Evolutionary conservation across 2,888 invertebrate species (phyloP), one percentile per base, ranked within the genome.

Genomic region (Chymomyza procnemis): DNA sequence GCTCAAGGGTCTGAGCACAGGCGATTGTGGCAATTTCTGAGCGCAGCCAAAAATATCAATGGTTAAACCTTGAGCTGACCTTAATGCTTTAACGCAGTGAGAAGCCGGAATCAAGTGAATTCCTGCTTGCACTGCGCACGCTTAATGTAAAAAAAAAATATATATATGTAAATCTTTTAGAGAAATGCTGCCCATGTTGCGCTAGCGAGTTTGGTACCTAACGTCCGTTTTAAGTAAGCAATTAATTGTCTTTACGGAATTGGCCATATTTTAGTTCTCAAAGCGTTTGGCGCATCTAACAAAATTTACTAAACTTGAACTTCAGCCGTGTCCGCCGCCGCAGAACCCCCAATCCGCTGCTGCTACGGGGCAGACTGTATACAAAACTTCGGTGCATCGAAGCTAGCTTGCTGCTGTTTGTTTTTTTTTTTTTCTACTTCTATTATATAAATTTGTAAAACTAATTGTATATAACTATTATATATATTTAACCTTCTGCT

Each of bases 1-100:
- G 4, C 76, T 91, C 3, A 89, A 88, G 68, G 91, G 91, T n/a
- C 84, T 84, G 26, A 90, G 89, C 71, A 89, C 90, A n/a, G 91
- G 90, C 26, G 77, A 84, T 61, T 91, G 91, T 74, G 91, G 90
- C 47, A 80, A 89, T 61, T 91, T 91, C 70, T 91, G 75, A 14
- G 60, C 48, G 16, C 19, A 5, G 52, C 16, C 41, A 19, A 22
- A 19, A 22, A 8, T 26, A 26, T 26, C 26, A 26, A 26, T 26
- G 26, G 26, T 4, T 6, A 4, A 4, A 26, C 26, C 1, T 4
- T 26, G 26, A 26, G n/a, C n/a, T n/a, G n/a, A n/a, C n/a, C n/a
- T 16, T 54, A 56, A 56, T 21, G 61, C 30, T 16, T 52, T 58
- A 14, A 63, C 56, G 50, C 57, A 61, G 58, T 18, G 47, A 19